These are phyloP conservation scores for Sander vitreus DNA, from an alignment of 2,113 vertebrate species.

Conservation along the genomic window DNA sequence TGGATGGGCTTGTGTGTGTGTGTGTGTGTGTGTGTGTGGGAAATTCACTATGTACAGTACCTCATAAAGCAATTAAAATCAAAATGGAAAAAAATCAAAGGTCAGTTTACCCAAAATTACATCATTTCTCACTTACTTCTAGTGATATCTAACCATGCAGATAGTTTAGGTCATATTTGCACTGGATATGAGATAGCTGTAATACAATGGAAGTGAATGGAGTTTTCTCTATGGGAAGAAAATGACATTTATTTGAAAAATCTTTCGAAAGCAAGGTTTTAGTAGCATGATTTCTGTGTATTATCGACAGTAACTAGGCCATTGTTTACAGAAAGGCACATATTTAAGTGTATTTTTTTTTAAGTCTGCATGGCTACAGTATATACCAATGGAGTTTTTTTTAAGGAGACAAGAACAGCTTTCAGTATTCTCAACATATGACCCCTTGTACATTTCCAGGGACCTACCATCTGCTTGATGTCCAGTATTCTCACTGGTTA, in stretches of 20 bases:
- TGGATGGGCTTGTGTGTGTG: conserved; percentile 71
- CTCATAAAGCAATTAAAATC: conserved; percentile 45
- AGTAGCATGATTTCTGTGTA: not conserved
- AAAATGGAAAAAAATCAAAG: conserved; percentile 43
- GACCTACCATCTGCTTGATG: not conserved
- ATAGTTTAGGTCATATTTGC: conserved; percentile 6
- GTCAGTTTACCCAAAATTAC: conserved; percentile 21
- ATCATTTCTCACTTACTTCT: conserved; percentile 8
- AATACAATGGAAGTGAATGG: not conserved
- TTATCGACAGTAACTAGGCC: not conserved
- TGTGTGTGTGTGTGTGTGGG: conserved; percentile 34
- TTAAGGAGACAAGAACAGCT: not conserved
- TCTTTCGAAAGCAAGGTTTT: not conserved
- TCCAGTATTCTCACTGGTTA: not conserved
- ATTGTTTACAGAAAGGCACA: not conserved
- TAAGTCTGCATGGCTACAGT: not conserved
- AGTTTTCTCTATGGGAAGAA: not conserved
- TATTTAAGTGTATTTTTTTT: too few species aligned
- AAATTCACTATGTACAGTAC: conserved; percentile 13
- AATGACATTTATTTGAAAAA: not conserved
- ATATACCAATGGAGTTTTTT: not conserved
- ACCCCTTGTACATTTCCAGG: not conserved
- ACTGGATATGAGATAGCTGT: not conserved
- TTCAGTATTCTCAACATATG: not conserved
- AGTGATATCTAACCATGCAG: conserved; percentile 5